These are phyloP conservation scores for Phaenicophaeus curvirostris DNA, from an alignment of 2,797 vertebrate genomes.

Conservation along the genomic window DNA sequence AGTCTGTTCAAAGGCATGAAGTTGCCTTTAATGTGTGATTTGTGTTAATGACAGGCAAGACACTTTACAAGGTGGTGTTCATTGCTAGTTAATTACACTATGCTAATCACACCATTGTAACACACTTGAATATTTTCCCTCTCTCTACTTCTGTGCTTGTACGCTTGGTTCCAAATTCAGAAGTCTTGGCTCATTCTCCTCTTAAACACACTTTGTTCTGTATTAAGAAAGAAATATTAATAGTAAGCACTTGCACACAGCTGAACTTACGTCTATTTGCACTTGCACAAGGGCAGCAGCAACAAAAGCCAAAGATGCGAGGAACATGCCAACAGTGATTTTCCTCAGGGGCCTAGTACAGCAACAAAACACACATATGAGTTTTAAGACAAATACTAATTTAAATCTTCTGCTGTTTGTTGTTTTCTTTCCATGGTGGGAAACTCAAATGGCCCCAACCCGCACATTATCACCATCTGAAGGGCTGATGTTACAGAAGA, in stretches of 20 bases:
- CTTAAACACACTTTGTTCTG: background rate
- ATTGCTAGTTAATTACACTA: background rate
- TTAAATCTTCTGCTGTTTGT: background rate
- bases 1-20: background rate
- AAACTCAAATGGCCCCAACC: background rate
- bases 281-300: conserved; percentile 88
- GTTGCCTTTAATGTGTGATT: background rate
- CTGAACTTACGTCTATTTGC: conserved; percentile 91
- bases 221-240: background rate
- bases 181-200: background rate
- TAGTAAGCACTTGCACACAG: background rate
- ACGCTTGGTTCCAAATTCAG: background rate
- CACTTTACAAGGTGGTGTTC: background rate
- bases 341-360: conserved; percentile 86
- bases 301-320: conserved; percentile 90
- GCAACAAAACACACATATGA: background rate
- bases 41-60: background rate
- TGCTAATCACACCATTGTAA: background rate
- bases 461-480: background rate
- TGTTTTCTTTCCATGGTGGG: background rate
- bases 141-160: background rate
- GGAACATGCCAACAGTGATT: conserved; percentile 94
- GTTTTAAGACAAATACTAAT: background rate
- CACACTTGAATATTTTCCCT: background rate
- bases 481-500: background rate